Evolutionary conservation across 2,113 vertebrate species (phyloP), one percentile per base, ranked within the genome.

Genomic region (Mus pahari): DNA sequence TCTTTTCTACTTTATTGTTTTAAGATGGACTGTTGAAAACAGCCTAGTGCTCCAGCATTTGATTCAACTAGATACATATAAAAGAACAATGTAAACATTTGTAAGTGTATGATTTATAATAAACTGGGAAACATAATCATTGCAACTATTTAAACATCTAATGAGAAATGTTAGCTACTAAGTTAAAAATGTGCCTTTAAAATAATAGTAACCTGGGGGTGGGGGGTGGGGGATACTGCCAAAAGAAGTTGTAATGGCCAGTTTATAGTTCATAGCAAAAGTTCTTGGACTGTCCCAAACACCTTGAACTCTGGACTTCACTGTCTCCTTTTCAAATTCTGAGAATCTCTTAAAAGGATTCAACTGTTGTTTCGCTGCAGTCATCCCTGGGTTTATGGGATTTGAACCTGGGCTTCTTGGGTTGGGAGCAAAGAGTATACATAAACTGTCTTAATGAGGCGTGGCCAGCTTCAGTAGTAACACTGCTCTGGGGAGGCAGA

Each of bases 21-120:
- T 19, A 94, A 70, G 73, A 39, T 92, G 28, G 19, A 81, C 5
- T 81, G n/a, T 71, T 95, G 36, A 45, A 78, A 64, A 75, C 82
- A 83, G 96, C 55, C 33, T 81, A 92, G 93, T 97, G 68, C 48
- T 90, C 71, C 24, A 55, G 53, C 81, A 79, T 62, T 95, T 95
- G 77, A 87, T 93, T 93, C 79, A 91, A 78, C 45, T 74, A 62
- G 55, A 79, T 58, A 83, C 28, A n/a, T 50, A 86, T 83, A 84
- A 94, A 91, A 86, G 60, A 95, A 70, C 89, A 79, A 64, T 75
- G n/a, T 33, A 20, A 55, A 31, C 55, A 82, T 86, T 92, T 92
- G 86, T 87, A 60, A 91, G 48, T 86, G 42, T 50, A 83, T 89
- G 79, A 53, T 82, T 89, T 77, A 90, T 3, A 95, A 64, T 84